phyloP scores from a whole-genome alignment of 1,140 invertebrate species.

The Cotesia vestalis region DNA sequence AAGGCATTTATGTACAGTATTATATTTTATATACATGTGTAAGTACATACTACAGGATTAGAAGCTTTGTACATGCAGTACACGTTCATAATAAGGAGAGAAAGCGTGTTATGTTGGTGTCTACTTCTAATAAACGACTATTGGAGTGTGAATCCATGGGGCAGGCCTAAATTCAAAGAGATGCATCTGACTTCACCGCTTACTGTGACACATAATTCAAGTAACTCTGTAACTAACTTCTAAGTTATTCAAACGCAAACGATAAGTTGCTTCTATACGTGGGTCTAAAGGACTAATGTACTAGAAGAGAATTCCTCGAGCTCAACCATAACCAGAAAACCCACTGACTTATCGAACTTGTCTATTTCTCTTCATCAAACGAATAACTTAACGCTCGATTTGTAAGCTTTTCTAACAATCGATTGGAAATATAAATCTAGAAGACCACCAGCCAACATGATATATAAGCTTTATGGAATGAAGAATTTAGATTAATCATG shows the following conservation, averaged over 20 bases:
- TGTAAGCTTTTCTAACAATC: no score
- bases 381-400: no score
- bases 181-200: constrained; percentile 29
- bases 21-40: background rate
- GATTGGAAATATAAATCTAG: no score
- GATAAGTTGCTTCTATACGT: constrained; percentile 23
- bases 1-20: background rate
- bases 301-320: background rate
- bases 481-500: no score
- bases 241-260: constrained; percentile 11
- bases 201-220: constrained; percentile 53
- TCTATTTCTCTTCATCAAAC: background rate
- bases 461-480: no score
- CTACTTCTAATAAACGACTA: constrained; percentile 5
- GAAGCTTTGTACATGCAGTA: no score
- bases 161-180: constrained; percentile 40
- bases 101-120: background rate
- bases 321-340: background rate
- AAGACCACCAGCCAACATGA: no score
- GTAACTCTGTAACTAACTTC: constrained; percentile 46
- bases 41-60: background rate
- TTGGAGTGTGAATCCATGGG: constrained; percentile 13
- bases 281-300: background rate
- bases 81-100: constrained; percentile 11
- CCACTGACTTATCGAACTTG: background rate